Conservation (phyloP, 1,140 invertebrate genomes). For the Drosophila albomicans region DNA sequence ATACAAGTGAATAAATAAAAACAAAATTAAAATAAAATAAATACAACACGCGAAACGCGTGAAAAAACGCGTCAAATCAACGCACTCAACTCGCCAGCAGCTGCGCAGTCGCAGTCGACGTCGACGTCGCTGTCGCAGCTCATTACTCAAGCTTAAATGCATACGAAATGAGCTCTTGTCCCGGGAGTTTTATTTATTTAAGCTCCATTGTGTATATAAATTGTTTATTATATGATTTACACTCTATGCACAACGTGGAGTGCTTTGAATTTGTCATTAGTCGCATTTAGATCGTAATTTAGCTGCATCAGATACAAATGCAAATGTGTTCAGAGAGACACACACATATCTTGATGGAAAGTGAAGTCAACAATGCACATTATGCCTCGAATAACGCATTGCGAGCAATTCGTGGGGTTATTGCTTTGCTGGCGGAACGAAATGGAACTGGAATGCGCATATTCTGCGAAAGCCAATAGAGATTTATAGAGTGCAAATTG, state of each 20-base stretch:
- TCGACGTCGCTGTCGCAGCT: conserved; percentile 38
- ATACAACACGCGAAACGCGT: conserved; percentile 33
- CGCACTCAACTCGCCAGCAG: conserved; percentile 12
- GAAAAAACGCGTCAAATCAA: conserved; percentile 37
- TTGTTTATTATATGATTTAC: conserved; percentile 60
- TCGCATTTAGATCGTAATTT: conserved; percentile 22
- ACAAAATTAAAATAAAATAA: conserved; percentile 18
- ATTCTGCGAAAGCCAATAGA: too few species aligned
- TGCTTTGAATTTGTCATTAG: conserved; percentile 52
- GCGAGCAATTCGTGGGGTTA: too few species aligned
- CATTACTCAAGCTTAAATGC: conserved; percentile 79
- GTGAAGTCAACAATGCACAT: background rate
- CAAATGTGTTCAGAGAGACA: conserved; percentile 10
- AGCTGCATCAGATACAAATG: conserved; percentile 10
- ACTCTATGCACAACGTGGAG: conserved; percentile 34
- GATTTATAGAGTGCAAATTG: too few species aligned
- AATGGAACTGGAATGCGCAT: too few species aligned
- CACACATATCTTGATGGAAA: conserved; percentile 19
- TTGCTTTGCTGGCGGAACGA: too few species aligned
- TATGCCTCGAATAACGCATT: background rate
- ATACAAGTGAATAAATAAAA: conserved; percentile 27
- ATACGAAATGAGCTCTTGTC: conserved; percentile 71
- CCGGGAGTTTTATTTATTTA: conserved; percentile 63
- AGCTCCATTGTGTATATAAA: conserved; percentile 59
- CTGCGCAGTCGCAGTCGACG: conserved; percentile 7